Base-by-base conservation (phyloP, 2,797 vertebrate species). In the Carapus acus region DNA sequence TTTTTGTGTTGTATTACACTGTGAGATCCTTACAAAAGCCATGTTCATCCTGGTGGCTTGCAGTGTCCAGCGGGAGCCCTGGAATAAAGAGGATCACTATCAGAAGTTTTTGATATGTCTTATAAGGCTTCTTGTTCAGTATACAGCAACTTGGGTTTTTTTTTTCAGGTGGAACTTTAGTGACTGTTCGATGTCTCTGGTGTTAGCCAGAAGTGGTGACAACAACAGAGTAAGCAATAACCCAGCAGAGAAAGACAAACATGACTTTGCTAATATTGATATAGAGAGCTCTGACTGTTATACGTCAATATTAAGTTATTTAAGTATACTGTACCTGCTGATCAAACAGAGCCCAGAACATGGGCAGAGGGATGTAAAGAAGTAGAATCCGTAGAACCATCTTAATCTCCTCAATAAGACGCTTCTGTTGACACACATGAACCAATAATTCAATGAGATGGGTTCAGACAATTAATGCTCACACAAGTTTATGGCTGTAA, bases 341-440 rank as follows among this genome's bases (percentile, higher is more conserved):
- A 75, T 99, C 96, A 71, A 96, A 93, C 64, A 98, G 91, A 65
- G 96, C 96, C 96, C 96, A 99, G 86, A 97, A 98, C 94, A 98
- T 96, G 4, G 96, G 96, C 57, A 99, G 80, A 0, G 96, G 95
- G 58, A 97, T 89, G 73, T 92, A 98, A 29, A 99, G 93, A 62
- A 96, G 80, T 57, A 98, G 78, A n/a, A 99, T 88, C 2, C 91
- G 83, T 13, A 91, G 86, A 60, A 97, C 88, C 88, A 94, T 94
- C 78, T 97, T 97, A 51, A 96, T 90, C 67, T 99, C 96, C 44
- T 82, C 74, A 63, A 99, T 94, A 57, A 94, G 88, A 18, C 85
- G 82, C 65, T 88, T 93, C 96, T 99, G 76, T 60, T 49, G 12
- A 62, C 36, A 74, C 43, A 45, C 21, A 52, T 20, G 21, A n/a